Percentiles rank a stretch among this genome's conserved stretches.
phyloP scores from a whole-genome alignment of 92 coral and sea anemone species.

The Blastomussa wellsi region DNA sequence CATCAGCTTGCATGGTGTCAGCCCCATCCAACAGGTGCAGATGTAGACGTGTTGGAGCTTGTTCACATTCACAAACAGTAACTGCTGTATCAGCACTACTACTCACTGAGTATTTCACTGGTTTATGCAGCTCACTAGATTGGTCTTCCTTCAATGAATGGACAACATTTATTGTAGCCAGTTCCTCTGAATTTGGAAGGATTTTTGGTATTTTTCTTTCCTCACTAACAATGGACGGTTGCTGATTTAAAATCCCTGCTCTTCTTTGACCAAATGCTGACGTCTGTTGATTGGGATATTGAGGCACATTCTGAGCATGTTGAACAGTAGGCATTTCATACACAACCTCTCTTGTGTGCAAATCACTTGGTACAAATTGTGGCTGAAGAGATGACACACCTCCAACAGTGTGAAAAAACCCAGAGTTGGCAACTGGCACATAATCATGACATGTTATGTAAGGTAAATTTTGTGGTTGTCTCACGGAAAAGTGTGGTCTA shows the following conservation, averaged over 20 bases:
- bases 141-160: conserved; percentile 23
- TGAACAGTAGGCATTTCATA: conserved; percentile 27
- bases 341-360: conserved; percentile 18
- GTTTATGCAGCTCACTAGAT: background rate
- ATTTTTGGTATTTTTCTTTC: conserved; percentile 8
- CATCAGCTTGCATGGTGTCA: conserved; percentile 1
- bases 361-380: conserved; percentile 7
- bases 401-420: conserved; percentile 2
- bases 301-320: conserved; percentile 31
- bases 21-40: background rate
- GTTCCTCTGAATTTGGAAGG: conserved; percentile 15
- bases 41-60: conserved; percentile 19
- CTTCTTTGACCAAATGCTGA: conserved; percentile 21
- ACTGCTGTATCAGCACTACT: background rate
- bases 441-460: conserved; percentile 31
- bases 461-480: conserved; percentile 38
- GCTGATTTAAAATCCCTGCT: conserved; percentile 24
- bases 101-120: background rate
- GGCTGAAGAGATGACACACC: conserved; percentile 23
- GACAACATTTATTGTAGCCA: background rate
- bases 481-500: conserved; percentile 17
- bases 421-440: conserved; percentile 35
- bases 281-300: conserved; percentile 24
- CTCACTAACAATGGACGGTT: background rate
- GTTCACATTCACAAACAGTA: conserved; percentile 20